Base-by-base conservation (phyloP, 2,113 vertebrate species). In the Cephalopterus ornatus region DNA sequence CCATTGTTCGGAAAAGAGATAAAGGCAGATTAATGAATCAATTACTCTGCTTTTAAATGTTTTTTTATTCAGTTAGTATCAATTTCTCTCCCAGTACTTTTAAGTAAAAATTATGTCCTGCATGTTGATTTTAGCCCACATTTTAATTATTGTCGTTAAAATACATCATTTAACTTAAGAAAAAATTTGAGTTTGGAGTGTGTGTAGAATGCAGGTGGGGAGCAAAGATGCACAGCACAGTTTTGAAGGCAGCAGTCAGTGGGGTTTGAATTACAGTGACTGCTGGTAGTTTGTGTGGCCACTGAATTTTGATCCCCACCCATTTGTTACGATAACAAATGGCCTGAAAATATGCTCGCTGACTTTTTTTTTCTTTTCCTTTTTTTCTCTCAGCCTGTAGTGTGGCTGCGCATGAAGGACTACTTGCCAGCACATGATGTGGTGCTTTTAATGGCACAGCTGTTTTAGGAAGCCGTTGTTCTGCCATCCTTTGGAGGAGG, bases 261-360 rank as follows among this genome's bases (percentile, higher is more conserved):
- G 46, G 21, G 21, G 18, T 88, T 90, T 88, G 75, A 77, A 71
- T 81, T 95, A 24, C 26, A 56, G 41, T 37, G 35, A 16, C 47
- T 78, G 30, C 47, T 42, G 74, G 46, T 71, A 59, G 33, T 67
- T 88, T 65, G 22, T 88, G 41, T 82, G 58, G 32, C 49, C 35
- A 6, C 8, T 88, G 85, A 94, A 42, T 88, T 71, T 80, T 70
- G 49, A 74, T 88, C 46, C 39, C 47, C 17, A 32, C 59, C 55
- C 63, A n/a, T 63, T 81, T 46, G 49, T 65, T 75, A 65, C 32
- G 13, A 71, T 44, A 88, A 95, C 78, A 88, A 65, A 61, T 76
- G 80, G 61, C 73, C 59, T 88, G 47, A 58, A 93, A 82, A 85
- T 75, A 39, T 23, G 33, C 35, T 62, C 39, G 15, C 39, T 77